Conservation (phyloP, 2,113 vertebrate genomes). For the Pipra filicauda region DNA sequence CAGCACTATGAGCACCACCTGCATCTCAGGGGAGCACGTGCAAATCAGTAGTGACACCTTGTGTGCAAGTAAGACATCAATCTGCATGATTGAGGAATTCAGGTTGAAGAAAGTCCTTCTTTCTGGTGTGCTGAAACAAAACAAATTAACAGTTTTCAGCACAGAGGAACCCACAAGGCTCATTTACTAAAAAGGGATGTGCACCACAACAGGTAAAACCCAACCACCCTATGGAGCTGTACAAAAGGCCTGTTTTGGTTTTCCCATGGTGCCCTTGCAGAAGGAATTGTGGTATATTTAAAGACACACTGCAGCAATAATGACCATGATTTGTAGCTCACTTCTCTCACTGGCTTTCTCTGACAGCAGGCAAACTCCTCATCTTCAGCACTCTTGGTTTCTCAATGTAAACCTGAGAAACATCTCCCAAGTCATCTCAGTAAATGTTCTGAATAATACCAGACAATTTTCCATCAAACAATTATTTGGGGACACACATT, state of each 20-base stretch:
- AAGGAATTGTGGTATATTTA: neutral
- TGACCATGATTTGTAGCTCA: neutral
- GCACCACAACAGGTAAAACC: neutral
- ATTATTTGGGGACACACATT: neutral
- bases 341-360: neutral
- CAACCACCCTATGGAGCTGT: neutral
- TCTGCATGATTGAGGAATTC: neutral
- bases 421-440: neutral
- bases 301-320: neutral
- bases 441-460: neutral
- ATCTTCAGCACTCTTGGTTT: neutral
- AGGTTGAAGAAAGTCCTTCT: neutral
- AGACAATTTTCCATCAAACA: neutral
- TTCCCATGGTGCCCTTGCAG: neutral
- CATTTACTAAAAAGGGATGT: neutral
- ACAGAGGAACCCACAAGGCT: accelerated
- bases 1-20: neutral
- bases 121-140: neutral
- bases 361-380: neutral
- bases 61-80: neutral
- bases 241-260: neutral
- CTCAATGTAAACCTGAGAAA: neutral
- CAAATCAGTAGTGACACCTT: neutral
- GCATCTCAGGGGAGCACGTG: neutral
- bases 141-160: neutral